Percentiles rank a stretch among this genome's conserved stretches.
Conservation (phyloP, 2,113 vertebrate genomes). For the Elanoides forficatus region DNA sequence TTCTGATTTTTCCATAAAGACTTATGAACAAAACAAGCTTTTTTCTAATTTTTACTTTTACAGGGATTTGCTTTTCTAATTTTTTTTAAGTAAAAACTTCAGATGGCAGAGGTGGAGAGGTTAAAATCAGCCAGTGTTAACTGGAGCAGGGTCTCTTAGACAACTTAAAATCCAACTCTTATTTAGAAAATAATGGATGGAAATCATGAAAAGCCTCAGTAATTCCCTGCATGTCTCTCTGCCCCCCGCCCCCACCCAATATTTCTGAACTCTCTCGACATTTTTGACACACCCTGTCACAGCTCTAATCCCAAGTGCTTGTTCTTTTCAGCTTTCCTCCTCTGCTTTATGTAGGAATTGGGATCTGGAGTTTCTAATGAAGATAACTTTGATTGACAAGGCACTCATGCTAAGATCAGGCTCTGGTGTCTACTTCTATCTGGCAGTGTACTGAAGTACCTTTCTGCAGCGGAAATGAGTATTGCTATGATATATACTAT, state of each 20-base stretch:
- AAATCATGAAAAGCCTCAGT: not conserved
- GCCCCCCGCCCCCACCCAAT: accelerated
- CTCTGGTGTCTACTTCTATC: not conserved
- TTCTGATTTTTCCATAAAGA: not conserved
- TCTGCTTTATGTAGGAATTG: not conserved
- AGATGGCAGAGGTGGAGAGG: not conserved
- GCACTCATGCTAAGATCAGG: not conserved
- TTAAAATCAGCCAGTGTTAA: not conserved
- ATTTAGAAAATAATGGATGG: not conserved
- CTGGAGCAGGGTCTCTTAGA: not conserved
- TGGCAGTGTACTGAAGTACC: not conserved
- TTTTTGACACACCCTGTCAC: not conserved
- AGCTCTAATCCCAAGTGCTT: not conserved
- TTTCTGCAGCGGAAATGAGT: not conserved
- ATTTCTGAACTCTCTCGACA: not conserved
- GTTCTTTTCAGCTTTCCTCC: not conserved
- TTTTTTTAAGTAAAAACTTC: not conserved
- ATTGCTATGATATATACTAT: not conserved
- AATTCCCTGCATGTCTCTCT: not conserved
- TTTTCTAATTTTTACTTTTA: not conserved
- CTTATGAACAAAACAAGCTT: not conserved
- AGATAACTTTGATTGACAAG: not conserved
- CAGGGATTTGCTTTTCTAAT: not conserved
- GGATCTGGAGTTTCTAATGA: not conserved
- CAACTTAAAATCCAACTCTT: not conserved